Base-by-base conservation (phyloP, 2,888 invertebrate genomes). In the Nemotelus nigrinus region DNA sequence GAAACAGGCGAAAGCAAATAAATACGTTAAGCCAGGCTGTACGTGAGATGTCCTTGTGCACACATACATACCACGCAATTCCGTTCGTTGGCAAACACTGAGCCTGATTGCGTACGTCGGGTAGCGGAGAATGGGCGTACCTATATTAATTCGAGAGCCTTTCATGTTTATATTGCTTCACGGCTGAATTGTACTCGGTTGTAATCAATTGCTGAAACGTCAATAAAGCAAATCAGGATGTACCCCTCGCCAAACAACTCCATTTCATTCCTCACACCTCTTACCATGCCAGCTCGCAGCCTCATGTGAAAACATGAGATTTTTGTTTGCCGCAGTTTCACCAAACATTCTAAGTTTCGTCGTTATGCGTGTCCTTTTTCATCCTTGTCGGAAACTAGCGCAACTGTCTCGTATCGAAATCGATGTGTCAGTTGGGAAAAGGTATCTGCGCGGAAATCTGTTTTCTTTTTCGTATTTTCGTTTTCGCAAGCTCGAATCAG, bases 171-270 rank as follows among this genome's bases (percentile, higher is more conserved):
- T 71, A 77, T 77, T 79, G 77, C 72, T 79, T 79, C 70, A 74
- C 79, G 77, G 70, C 79, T 77, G 79, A 77, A 79, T 77, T 77
- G 74, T 74, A 68, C 75, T 74, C 67, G 77, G 77, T 44, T 74
- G 79, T 79, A 79, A 79, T 79, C 79, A 79, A 79, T 79, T 79
- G 79, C 74, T 78, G 76, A 78, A 78, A 78, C 77, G 77, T 77
- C 78, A 78, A 78, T 78, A 78, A 78, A 78, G 77, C 78, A 76
- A 78, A 78, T 78, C 76, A 76, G 78, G 76, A 76, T 55, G 71
- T 60, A 57, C 44, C 58, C 60, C 50, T 55, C 76, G 48, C 44
- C 55, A 25, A n/a, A 39, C n/a, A 3, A 55, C 57, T 41, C 39
- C 6, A 68, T 41, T 39, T 68, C 68, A 6, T 7, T 65, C 53